These are phyloP conservation scores for Spheniscus mendiculus DNA, from an alignment of 2,113 vertebrate genomes.

Conservation along the genomic window DNA sequence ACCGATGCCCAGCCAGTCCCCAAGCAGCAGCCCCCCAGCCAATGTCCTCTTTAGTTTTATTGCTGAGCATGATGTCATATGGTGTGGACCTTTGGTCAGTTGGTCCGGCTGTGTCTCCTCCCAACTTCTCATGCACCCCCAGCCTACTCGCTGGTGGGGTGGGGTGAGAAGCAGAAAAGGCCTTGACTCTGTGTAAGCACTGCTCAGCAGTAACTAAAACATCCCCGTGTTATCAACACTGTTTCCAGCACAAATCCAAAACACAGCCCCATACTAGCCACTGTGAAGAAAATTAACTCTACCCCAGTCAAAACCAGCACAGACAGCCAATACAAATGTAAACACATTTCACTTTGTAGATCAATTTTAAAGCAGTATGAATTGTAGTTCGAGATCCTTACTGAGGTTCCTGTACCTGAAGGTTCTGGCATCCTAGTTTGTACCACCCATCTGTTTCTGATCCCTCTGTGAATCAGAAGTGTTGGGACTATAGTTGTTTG, in stretches of 20 bases:
- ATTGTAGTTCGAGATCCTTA: not conserved
- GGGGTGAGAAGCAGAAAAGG: not conserved
- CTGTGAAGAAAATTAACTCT: not conserved
- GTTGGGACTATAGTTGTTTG: not conserved
- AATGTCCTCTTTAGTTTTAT: not conserved
- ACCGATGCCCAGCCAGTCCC: not conserved
- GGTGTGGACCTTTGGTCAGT: not conserved
- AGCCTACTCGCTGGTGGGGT: rapidly evolving
- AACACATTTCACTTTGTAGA: not conserved
- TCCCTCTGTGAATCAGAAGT: not conserved
- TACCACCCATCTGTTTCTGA: not conserved
- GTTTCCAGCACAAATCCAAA: not conserved
- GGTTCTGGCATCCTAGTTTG: not conserved
- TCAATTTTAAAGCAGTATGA: not conserved
- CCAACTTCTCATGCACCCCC: too few species aligned
- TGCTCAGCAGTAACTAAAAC: not conserved
- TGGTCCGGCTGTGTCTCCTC: not conserved
- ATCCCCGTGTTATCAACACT: rapidly evolving
- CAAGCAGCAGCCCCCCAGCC: rapidly evolving
- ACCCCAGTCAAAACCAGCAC: not conserved
- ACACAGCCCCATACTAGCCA: not conserved
- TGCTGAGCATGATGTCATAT: rapidly evolving
- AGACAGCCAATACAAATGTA: not conserved
- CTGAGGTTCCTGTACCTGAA: not conserved
- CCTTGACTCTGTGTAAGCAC: not conserved